A percentile compares a stretch with the other conserved stretches of the same genome.
phyloP scores from a whole-genome alignment of 2,113 vertebrate species.

The Cygnus atratus region DNA sequence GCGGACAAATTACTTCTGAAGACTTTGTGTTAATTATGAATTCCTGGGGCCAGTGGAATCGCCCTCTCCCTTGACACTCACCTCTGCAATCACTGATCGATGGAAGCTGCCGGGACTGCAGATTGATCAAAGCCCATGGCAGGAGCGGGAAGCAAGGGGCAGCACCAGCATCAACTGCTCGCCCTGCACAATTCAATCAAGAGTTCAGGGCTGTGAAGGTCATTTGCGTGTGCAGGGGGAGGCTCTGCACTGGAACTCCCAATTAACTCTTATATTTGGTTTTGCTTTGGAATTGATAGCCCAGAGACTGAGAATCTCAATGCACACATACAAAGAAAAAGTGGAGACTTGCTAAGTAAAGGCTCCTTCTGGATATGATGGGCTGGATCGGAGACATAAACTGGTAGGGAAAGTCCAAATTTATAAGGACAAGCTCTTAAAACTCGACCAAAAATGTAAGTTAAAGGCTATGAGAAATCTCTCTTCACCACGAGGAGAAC shows the following conservation, averaged over 20 bases:
- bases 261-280: background rate
- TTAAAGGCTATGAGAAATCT: background rate
- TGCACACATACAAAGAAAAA: background rate
- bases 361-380: background rate
- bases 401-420: background rate
- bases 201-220: background rate
- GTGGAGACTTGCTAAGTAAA: background rate
- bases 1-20: background rate
- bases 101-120: background rate
- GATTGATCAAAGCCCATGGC: background rate
- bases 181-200: fast-evolving
- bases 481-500: background rate
- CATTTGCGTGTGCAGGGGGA: background rate
- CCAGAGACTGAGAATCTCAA: background rate
- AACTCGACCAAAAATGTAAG: background rate
- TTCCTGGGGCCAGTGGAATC: background rate
- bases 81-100: fast-evolving
- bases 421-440: background rate
- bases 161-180: background rate
- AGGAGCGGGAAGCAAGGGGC: background rate
- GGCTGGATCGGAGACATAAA: background rate
- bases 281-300: background rate
- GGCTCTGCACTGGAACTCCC: background rate
- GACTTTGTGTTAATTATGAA: background rate
- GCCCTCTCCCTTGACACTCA: background rate